These are phyloP conservation scores for Eriosoma lanigerum DNA, from an alignment of 1,140 invertebrate species.

Conservation along the genomic window DNA sequence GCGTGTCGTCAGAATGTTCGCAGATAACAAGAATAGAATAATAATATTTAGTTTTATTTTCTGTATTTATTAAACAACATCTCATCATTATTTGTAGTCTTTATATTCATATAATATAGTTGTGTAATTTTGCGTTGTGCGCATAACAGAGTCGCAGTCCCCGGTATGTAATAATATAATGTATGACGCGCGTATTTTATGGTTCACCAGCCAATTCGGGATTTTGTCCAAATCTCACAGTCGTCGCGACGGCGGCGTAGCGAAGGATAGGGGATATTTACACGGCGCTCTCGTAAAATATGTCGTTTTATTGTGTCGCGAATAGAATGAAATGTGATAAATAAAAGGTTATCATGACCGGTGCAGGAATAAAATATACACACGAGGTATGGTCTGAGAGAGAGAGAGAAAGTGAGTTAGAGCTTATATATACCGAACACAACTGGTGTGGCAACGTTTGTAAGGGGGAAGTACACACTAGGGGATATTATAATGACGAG, in stretches of 20 bases:
- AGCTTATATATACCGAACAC: constrained; percentile 1
- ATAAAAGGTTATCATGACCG: constrained; percentile 47
- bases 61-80: not conserved
- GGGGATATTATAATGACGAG: constrained; percentile 16
- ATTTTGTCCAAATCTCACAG: constrained; percentile 1
- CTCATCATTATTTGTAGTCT: not conserved
- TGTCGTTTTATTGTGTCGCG: constrained; percentile 45
- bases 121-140: not conserved
- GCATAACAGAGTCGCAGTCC: not conserved
- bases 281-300: constrained; percentile 38
- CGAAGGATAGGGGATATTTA: not conserved
- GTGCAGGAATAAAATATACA: constrained; percentile 27
- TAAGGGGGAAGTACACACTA: not conserved
- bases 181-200: constrained; percentile 7
- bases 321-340: constrained; percentile 49
- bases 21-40: not conserved
- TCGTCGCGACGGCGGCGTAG: not conserved
- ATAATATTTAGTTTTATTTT: not conserved
- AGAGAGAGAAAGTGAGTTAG: not conserved
- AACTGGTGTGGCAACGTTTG: not conserved
- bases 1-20: not conserved
- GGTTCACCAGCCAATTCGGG: constrained; percentile 29
- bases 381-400: not conserved
- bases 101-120: not conserved
- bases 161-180: not conserved